phyloP scores from a whole-genome alignment of 2,888 invertebrate species.

The Eustalomyia histrio region DNA sequence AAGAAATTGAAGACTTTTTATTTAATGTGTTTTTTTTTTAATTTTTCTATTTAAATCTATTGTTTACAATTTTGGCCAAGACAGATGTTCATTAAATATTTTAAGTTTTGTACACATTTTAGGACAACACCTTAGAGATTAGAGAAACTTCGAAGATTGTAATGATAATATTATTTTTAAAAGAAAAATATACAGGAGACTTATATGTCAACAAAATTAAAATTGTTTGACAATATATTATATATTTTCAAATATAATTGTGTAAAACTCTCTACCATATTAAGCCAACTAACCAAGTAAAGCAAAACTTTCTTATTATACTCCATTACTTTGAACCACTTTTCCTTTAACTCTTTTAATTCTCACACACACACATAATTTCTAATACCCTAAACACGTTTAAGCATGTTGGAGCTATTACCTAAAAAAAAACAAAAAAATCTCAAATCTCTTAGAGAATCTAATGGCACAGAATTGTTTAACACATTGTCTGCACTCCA shows the following conservation, averaged over 20 bases:
- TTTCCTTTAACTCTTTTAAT: conserved; percentile 29
- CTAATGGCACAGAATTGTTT: conserved; percentile 55
- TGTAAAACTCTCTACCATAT: too few species aligned
- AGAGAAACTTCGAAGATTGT: too few species aligned
- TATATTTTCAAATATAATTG: too few species aligned
- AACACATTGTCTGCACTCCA: conserved; percentile 46
- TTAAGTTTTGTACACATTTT: background rate
- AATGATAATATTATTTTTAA: too few species aligned
- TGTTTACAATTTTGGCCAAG: conserved; percentile 41
- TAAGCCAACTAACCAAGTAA: too few species aligned
- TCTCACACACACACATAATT: conserved; percentile 37
- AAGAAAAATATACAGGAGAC: too few species aligned
- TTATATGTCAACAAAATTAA: too few species aligned
- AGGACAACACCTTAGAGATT: too few species aligned
- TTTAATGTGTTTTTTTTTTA: conserved; percentile 10
- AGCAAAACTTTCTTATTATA: too few species aligned
- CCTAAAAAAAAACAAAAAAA: conserved; percentile 5
- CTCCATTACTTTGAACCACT: conserved; percentile 27
- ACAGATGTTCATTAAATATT: conserved; percentile 55
- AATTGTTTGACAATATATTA: too few species aligned
- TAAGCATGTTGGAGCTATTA: conserved; percentile 25
- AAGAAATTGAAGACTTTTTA: conserved; percentile 54
- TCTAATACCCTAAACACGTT: conserved; percentile 56
- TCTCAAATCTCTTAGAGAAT: background rate
- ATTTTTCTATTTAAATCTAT: conserved; percentile 36